Evolutionary conservation across 2,888 invertebrate genomes (phyloP).

Genomic region (Coenonympha arcania): DNA sequence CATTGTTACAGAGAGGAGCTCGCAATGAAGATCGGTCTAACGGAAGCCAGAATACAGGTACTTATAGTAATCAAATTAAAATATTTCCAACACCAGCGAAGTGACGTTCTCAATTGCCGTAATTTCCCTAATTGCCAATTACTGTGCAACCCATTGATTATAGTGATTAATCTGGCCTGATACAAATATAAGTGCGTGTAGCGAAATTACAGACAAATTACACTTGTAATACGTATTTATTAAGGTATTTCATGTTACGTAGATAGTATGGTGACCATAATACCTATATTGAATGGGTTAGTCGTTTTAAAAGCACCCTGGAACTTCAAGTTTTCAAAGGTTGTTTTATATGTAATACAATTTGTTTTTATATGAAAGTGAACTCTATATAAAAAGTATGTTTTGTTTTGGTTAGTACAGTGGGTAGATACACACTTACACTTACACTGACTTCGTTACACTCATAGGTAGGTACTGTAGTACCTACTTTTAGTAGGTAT

Average conservation of each 20-base stretch:
- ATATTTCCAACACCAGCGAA: slow-evolving; percentile 22
- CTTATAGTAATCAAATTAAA: slow-evolving; percentile 37
- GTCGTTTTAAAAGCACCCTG: no score
- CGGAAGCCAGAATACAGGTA: slow-evolving; percentile 96
- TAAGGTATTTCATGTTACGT: no score
- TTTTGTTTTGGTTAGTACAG: no score
- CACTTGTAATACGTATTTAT: slow-evolving; percentile 10
- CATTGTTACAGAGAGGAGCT: slow-evolving; percentile 88
- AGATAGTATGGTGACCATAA: no score
- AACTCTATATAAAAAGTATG: no score
- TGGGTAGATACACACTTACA: no score
- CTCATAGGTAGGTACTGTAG: not conserved
- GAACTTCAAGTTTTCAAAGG: no score
- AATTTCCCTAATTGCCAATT: slow-evolving; percentile 22
- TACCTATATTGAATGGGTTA: no score
- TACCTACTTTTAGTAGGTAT: no score
- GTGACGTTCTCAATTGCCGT: slow-evolving; percentile 14
- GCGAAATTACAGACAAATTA: slow-evolving; percentile 18
- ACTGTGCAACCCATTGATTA: slow-evolving; percentile 21
- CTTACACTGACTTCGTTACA: no score
- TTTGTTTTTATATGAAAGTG: no score
- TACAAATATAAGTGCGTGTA: slow-evolving; percentile 20
- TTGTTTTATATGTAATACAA: no score
- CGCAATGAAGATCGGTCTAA: slow-evolving; percentile 94
- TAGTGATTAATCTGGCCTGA: slow-evolving; percentile 19